Evolutionary conservation across 1,140 invertebrate genomes (phyloP).

Genomic region (Coptotermes formosanus): DNA sequence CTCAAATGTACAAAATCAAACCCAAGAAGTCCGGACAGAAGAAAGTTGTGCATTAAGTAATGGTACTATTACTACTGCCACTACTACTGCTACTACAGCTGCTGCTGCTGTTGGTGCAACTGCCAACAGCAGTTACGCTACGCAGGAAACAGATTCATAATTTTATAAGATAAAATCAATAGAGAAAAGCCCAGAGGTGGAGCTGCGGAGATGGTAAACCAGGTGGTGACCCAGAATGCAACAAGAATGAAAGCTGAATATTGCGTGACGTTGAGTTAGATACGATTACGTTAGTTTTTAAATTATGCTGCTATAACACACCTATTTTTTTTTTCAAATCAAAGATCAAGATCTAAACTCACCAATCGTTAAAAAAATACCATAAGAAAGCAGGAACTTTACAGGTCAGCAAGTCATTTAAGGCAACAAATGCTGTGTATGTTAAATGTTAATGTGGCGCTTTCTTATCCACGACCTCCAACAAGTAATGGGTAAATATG

Average conservation of each 20-base stretch:
- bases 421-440: not conserved
- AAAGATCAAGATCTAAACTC: not conserved
- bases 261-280: not conserved
- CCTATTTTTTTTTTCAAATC: not conserved
- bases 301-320: not conserved
- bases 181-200: not conserved
- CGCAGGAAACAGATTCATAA: not conserved
- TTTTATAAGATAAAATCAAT: not conserved
- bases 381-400: not conserved
- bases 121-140: too few species aligned
- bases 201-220: too few species aligned
- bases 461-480: too few species aligned
- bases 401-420: not conserved
- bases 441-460: too few species aligned
- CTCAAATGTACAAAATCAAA: too few species aligned
- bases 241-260: not conserved
- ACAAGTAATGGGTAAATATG: too few species aligned
- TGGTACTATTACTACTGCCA: too few species aligned
- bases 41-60: too few species aligned
- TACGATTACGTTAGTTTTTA: not conserved
- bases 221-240: not conserved
- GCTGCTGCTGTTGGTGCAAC: too few species aligned
- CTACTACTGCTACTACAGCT: too few species aligned
- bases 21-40: too few species aligned
- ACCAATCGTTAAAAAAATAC: not conserved